These are phyloP conservation scores for Podarcis raffonei DNA, from an alignment of 2,113 vertebrate genomes.

Conservation along the genomic window DNA sequence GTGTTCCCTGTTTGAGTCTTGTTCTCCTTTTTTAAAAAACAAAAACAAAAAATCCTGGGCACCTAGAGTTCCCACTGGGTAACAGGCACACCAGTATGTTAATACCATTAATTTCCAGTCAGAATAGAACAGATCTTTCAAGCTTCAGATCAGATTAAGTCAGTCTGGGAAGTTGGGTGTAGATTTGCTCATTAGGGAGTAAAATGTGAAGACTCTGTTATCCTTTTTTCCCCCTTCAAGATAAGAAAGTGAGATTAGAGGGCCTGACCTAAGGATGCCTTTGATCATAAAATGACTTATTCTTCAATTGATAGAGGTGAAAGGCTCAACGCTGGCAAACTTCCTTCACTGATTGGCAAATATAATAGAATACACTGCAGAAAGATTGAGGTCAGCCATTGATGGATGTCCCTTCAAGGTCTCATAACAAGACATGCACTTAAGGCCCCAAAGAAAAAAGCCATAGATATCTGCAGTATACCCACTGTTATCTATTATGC, in stretches of 20 bases:
- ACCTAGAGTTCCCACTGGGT: background rate
- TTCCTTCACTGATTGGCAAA: constrained; percentile 59
- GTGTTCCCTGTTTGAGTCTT: background rate
- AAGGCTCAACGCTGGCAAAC: constrained; percentile 46
- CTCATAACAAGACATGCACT: constrained; percentile 48
- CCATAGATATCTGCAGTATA: constrained; percentile 6
- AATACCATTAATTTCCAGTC: background rate
- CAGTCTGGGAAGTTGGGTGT: constrained; percentile 15
- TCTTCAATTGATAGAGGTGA: constrained; percentile 43
- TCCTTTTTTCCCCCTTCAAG: constrained; percentile 8
- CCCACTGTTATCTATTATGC: constrained; percentile 46
- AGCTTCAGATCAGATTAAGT: constrained; percentile 15
- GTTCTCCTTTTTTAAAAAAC: background rate
- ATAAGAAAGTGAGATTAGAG: constrained; percentile 41
- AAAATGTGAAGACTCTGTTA: constrained; percentile 29
- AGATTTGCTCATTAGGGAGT: constrained; percentile 35
- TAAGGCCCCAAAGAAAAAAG: constrained; percentile 48
- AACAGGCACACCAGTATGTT: background rate
- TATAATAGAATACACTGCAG: constrained; percentile 53
- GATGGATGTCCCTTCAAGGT: constrained; percentile 55
- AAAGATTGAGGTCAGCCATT: constrained; percentile 61
- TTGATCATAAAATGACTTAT: constrained; percentile 56
- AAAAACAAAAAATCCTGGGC: too few relatives aligned
- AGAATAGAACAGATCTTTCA: background rate
- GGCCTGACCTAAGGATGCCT: constrained; percentile 32